A percentile compares a stretch with the other conserved stretches of the same genome.
These are phyloP conservation scores for Syngnathus floridae DNA, from an alignment of 2,113 vertebrate genomes.

Conservation along the genomic window DNA sequence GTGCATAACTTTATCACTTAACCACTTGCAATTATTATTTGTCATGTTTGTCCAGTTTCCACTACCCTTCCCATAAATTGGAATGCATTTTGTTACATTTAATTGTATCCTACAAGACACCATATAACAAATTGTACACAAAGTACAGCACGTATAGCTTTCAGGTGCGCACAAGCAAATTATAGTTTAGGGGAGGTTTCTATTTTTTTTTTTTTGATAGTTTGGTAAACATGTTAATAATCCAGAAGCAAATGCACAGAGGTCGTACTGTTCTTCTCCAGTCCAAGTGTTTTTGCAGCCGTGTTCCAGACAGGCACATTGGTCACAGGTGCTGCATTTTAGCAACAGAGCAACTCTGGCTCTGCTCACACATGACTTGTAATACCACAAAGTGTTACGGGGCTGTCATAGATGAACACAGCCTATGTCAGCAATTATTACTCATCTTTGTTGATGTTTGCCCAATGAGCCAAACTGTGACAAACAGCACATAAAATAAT, in stretches of 20 bases:
- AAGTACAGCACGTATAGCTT: slow-evolving; percentile 12
- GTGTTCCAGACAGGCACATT: slow-evolving; percentile 41
- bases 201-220: slow-evolving; percentile 30
- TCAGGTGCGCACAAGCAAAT: slow-evolving; percentile 37
- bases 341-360: slow-evolving; percentile 35
- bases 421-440: slow-evolving; percentile 14
- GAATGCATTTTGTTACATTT: slow-evolving; percentile 6
- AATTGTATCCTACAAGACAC: slow-evolving; percentile 5
- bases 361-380: slow-evolving; percentile 16
- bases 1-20: not conserved
- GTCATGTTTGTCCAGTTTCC: not conserved
- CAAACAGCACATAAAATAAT: slow-evolving; percentile 18
- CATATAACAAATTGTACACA: slow-evolving; percentile 13
- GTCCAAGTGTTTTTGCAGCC: slow-evolving; percentile 59
- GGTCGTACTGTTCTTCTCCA: slow-evolving; percentile 53
- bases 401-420: slow-evolving; percentile 27
- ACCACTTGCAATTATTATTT: not conserved
- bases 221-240: slow-evolving; percentile 63
- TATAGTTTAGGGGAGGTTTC: slow-evolving; percentile 25
- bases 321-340: slow-evolving; percentile 59
- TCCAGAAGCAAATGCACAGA: slow-evolving; percentile 54
- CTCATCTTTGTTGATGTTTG: slow-evolving; percentile 25
- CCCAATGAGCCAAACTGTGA: slow-evolving; percentile 22
- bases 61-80: slow-evolving; percentile 4
- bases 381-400: slow-evolving; percentile 18